Base-by-base conservation (phyloP, 2,888 invertebrate genomes). In the Tortrix viridana region DNA sequence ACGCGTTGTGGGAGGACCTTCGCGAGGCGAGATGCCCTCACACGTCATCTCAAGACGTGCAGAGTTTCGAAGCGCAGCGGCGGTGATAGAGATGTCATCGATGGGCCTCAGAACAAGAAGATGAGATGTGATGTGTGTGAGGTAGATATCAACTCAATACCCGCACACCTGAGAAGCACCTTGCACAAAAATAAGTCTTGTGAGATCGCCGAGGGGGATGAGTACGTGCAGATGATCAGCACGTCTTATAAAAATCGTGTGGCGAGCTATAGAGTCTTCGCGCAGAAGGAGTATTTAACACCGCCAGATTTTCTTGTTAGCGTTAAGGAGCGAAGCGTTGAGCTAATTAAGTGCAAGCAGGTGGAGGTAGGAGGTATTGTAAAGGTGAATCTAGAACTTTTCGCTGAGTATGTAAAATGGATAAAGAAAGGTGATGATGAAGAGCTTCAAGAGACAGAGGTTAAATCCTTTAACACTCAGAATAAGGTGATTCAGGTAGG, bases 401-500 rank as follows among this genome's bases (percentile, higher is more conserved):
- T 54, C 14, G 54, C 22, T 54, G 6, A 3, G 9, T 54, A 54
- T 41, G 5, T 12, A 2, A 54, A 54, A 37, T n/a, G 37, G 41
- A 43, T 7, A 6, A n/a, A 43, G 5, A 16, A 2, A 4, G 43
- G 32, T 12, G 23, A 38, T 23, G 2, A 12, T 7, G 18, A 43
- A 43, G 2, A 4, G 3, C 5, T n/a, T n/a, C n/a, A n/a, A n/a
- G n/a, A n/a, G n/a, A n/a, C n/a, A n/a, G n/a, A n/a, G n/a, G n/a
- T n/a, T n/a, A 54, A 54, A n/a, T 54, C 54, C 5, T 54, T 54
- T 7, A 54, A 54, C 26, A 54, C 43, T 1, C 20, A 43, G 3
- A 54, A 54, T n/a, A 41, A 18, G 12, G 43, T 43, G 6, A 41
- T 26, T 3, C 9, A 9, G 4, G 23, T n/a, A 5, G 41, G n/a